Conservation (phyloP, 2,113 vertebrate genomes). For the Sapajus apella region DNA sequence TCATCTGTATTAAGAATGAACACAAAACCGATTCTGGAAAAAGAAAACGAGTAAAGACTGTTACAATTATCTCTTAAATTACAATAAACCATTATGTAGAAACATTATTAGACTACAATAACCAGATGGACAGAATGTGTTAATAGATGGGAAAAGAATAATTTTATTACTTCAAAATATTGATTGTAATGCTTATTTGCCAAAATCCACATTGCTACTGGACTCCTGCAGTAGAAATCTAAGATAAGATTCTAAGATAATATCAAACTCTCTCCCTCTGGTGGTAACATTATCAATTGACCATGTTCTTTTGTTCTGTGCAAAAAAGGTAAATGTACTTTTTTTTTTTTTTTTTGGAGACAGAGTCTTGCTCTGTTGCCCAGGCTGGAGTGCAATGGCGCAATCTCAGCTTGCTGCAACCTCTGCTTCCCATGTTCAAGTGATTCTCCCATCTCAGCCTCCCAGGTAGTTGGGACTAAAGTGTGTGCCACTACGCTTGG, state of each 20-base stretch:
- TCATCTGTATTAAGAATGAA: conserved; percentile 93
- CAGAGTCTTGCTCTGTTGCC: too few relatives aligned
- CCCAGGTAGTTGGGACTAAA: too few relatives aligned
- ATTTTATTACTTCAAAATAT: neutral
- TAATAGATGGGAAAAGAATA: neutral
- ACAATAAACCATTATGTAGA: neutral
- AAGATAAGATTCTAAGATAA: neutral
- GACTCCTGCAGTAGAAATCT: neutral
- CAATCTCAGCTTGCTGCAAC: too few relatives aligned
- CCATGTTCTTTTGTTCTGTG: neutral
- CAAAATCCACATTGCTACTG: neutral
- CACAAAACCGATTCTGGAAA: conserved; percentile 95
- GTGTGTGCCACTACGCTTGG: too few relatives aligned
- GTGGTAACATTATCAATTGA: neutral
- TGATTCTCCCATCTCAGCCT: too few relatives aligned
- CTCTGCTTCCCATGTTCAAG: too few relatives aligned
- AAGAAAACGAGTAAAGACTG: conserved; percentile 51
- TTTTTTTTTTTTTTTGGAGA: too few relatives aligned
- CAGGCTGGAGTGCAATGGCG: too few relatives aligned
- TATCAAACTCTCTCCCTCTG: neutral
- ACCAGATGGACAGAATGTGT: neutral
- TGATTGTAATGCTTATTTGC: neutral
- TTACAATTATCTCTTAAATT: neutral
- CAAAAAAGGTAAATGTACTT: neutral
- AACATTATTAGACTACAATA: neutral